These are phyloP conservation scores for Zophobas atratus DNA, from an alignment of 1,140 invertebrate genomes.

Conservation along the genomic window DNA sequence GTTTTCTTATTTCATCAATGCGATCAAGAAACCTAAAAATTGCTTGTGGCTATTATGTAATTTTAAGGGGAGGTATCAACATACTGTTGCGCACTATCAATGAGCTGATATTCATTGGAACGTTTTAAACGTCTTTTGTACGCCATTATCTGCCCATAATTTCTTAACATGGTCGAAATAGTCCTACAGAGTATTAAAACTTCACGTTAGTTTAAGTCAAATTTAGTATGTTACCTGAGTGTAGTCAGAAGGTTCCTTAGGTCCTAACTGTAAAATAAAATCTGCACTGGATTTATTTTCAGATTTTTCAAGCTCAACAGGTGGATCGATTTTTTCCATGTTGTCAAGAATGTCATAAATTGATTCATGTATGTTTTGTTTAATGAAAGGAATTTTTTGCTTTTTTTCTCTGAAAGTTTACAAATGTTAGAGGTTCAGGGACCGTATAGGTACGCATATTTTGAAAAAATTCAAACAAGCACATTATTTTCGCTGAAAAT, in stretches of 20 bases:
- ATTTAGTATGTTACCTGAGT: constrained; percentile 68
- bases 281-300: constrained; percentile 70
- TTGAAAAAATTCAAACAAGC: too few relatives aligned
- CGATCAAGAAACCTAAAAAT: constrained; percentile 77
- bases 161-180: constrained; percentile 77
- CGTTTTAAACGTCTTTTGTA: constrained; percentile 79
- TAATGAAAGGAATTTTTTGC: constrained; percentile 76
- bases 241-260: constrained; percentile 69
- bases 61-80: constrained; percentile 57
- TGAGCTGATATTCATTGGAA: constrained; percentile 85
- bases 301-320: constrained; percentile 69
- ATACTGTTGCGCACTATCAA: constrained; percentile 88
- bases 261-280: constrained; percentile 72
- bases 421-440: background rate
- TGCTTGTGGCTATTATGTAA: constrained; percentile 1
- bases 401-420: constrained; percentile 73
- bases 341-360: constrained; percentile 76
- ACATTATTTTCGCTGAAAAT: too few relatives aligned
- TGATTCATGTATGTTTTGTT: constrained; percentile 78
- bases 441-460: too few relatives aligned
- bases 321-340: constrained; percentile 70
- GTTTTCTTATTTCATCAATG: constrained; percentile 73
- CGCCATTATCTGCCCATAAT: constrained; percentile 78
- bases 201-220: background rate
- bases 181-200: constrained; percentile 70